These are phyloP conservation scores for Pangasianodon hypophthalmus DNA, from an alignment of 2,113 vertebrate species.

Conservation along the genomic window DNA sequence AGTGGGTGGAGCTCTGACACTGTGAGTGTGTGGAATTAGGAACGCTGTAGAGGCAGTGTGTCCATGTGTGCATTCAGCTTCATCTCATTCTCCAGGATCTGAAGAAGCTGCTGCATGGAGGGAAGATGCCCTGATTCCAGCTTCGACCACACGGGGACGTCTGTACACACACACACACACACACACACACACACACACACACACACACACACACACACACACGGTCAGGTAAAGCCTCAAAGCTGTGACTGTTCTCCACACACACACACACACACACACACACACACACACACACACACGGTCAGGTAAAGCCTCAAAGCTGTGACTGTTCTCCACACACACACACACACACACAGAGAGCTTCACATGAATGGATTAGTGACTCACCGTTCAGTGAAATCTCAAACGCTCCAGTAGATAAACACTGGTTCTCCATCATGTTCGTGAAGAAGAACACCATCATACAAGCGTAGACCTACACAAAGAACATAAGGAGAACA, in stretches of 20 bases:
- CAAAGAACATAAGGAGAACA: background rate
- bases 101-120: slow-evolving; percentile 98
- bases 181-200: background rate
- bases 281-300: background rate
- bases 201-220: background rate
- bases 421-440: slow-evolving; percentile 98
- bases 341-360: background rate
- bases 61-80: slow-evolving; percentile 98
- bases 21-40: slow-evolving; percentile 75
- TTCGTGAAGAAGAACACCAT: slow-evolving; percentile 99
- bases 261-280: background rate
- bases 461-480: slow-evolving; percentile 97
- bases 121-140: slow-evolving; percentile 95
- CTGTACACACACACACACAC: slow-evolving; percentile 64
- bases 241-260: background rate
- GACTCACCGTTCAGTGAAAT: slow-evolving; percentile 93
- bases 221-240: background rate
- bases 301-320: no score
- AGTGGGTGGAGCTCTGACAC: background rate
- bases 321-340: no score
- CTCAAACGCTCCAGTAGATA: slow-evolving; percentile 99
- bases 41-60: slow-evolving; percentile 84
- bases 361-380: background rate
- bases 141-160: slow-evolving; percentile 98
- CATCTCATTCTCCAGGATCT: slow-evolving; percentile 99